phyloP scores from a whole-genome alignment of 2,797 vertebrate genomes.

The Nothura maculosa region DNA sequence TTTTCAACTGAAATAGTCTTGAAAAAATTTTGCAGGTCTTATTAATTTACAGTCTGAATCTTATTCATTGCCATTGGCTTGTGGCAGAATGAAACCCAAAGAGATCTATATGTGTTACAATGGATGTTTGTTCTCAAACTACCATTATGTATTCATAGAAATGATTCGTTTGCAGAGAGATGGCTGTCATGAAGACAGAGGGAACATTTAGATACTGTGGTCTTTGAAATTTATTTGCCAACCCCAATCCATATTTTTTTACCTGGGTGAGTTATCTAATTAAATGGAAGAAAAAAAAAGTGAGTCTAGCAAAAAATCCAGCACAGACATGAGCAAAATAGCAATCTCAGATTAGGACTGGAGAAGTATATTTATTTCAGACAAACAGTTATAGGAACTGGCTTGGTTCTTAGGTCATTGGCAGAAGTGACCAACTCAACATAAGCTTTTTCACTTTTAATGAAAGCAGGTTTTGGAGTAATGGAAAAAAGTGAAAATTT shows the following conservation, averaged over 20 bases:
- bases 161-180: neutral
- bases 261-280: neutral
- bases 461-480: neutral
- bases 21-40: fast-evolving
- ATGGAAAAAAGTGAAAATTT: neutral
- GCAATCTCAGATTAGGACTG: neutral
- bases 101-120: fast-evolving
- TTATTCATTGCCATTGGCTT: neutral
- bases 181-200: neutral
- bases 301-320: neutral
- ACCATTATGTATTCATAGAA: neutral
- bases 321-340: fast-evolving
- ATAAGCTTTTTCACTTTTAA: neutral
- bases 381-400: neutral
- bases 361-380: neutral
- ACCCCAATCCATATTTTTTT: neutral
- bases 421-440: fast-evolving
- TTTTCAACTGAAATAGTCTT: neutral
- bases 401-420: fast-evolving
- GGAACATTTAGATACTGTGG: neutral
- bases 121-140: fast-evolving
- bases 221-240: neutral
- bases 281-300: neutral
- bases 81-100: fast-evolving
- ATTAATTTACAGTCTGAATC: neutral